Conservation (phyloP, 2,113 vertebrate genomes). For the Myocastor coypus region DNA sequence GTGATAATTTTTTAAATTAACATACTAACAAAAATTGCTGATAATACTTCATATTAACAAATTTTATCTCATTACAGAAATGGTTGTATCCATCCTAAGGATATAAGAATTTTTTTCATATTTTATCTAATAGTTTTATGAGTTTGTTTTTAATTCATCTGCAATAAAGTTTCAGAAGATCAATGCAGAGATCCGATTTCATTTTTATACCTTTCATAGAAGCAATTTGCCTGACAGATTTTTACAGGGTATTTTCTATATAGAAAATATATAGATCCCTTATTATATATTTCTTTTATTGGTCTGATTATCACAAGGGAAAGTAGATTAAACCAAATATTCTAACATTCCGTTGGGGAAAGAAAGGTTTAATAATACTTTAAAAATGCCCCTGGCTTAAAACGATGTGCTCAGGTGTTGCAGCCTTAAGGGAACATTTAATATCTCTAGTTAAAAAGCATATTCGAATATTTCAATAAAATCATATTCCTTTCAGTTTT, state of each 20-base stretch:
- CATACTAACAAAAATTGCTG: not conserved
- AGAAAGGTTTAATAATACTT: not conserved
- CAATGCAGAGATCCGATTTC: not conserved
- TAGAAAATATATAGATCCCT: not conserved
- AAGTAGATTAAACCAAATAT: constrained; percentile 11
- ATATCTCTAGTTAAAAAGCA: not conserved
- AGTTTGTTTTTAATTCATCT: not conserved
- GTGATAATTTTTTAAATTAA: not conserved
- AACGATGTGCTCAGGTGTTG: not conserved
- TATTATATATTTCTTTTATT: not conserved
- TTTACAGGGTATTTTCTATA: not conserved
- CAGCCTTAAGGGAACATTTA: not conserved
- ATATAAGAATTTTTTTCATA: not conserved
- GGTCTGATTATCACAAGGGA: not conserved
- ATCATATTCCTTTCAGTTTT: not conserved
- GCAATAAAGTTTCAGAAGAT: not conserved
- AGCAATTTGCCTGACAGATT: not conserved
- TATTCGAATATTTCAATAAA: not conserved
- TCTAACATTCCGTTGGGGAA: not conserved
- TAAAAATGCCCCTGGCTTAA: not conserved
- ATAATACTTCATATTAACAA: not conserved
- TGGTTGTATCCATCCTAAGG: not conserved
- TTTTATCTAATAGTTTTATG: not conserved
- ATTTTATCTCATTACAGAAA: not conserved
- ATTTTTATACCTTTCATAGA: not conserved